A percentile compares a stretch with the other conserved stretches of the same genome.
phyloP scores from a whole-genome alignment of 2,888 invertebrate genomes.

The Nesidiocoris tenuis region DNA sequence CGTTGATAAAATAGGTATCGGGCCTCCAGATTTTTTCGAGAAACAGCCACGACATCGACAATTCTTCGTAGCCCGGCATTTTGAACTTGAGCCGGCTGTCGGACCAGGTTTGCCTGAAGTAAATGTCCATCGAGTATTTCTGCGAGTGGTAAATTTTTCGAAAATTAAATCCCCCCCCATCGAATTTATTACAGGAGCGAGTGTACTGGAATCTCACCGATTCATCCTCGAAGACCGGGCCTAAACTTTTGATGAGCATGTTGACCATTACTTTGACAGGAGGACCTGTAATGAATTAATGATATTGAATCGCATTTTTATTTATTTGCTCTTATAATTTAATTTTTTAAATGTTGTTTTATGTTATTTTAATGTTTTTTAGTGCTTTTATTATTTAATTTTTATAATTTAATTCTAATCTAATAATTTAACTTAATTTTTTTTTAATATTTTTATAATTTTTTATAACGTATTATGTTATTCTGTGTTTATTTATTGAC shows the following conservation, averaged over 20 bases:
- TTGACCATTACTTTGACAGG: constrained; percentile 55
- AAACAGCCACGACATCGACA: constrained; percentile 60
- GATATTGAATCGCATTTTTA: too few relatives aligned
- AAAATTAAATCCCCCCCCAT: not conserved
- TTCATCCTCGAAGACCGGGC: constrained; percentile 56
- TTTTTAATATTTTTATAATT: too few relatives aligned
- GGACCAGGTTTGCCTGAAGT: constrained; percentile 58
- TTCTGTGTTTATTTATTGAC: too few relatives aligned
- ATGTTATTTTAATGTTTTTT: too few relatives aligned
- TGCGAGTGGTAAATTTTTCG: constrained; percentile 47
- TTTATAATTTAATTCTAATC: too few relatives aligned
- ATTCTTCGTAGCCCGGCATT: constrained; percentile 52
- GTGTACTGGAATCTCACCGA: too few relatives aligned
- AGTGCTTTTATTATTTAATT: too few relatives aligned
- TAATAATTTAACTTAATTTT: too few relatives aligned
- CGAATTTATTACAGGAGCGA: not conserved
- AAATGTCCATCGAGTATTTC: constrained; percentile 56
- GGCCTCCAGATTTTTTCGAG: constrained; percentile 62
- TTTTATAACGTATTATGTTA: too few relatives aligned
- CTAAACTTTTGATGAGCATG: constrained; percentile 56
- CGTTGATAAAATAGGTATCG: constrained; percentile 61
- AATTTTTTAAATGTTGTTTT: too few relatives aligned
- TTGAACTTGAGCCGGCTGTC: constrained; percentile 58
- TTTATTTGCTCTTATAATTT: too few relatives aligned
- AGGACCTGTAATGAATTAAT: constrained; percentile 54